These are phyloP conservation scores for Amiota minor DNA, from an alignment of 2,888 invertebrate species.

Conservation along the genomic window DNA sequence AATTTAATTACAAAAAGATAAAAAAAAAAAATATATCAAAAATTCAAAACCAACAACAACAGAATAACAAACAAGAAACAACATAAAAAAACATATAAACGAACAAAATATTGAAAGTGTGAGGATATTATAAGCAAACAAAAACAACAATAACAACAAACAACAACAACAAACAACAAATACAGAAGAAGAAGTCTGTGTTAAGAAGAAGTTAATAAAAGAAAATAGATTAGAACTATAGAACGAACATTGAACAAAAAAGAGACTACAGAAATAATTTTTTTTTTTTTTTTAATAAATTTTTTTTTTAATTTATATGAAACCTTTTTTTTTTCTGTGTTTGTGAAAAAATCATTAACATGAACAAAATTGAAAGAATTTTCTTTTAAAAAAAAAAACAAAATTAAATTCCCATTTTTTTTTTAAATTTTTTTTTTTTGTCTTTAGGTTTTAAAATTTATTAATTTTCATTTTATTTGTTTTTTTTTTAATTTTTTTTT, in stretches of 20 bases:
- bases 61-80: constrained; percentile 20
- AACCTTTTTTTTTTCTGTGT: constrained; percentile 14
- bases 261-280: background rate
- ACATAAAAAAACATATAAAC: constrained; percentile 15
- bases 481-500: constrained; percentile 14
- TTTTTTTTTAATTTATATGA: constrained; percentile 17
- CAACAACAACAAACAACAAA: constrained; percentile 12
- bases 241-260: background rate
- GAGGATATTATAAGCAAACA: constrained; percentile 16
- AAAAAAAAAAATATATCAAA: background rate
- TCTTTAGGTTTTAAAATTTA: background rate
- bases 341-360: background rate
- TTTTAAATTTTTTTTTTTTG: background rate
- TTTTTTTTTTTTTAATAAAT: constrained; percentile 3
- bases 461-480: constrained; percentile 2
- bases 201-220: constrained; percentile 28
- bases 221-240: background rate
- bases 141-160: constrained; percentile 9
- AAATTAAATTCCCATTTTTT: background rate
- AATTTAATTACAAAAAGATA: constrained; percentile 19
- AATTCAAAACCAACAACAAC: constrained; percentile 29
- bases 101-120: constrained; percentile 1
- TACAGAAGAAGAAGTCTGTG: background rate
- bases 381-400: background rate
- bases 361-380: background rate